Conservation (phyloP, 1,140 invertebrate genomes). For the Aleiodes sp. region DNA sequence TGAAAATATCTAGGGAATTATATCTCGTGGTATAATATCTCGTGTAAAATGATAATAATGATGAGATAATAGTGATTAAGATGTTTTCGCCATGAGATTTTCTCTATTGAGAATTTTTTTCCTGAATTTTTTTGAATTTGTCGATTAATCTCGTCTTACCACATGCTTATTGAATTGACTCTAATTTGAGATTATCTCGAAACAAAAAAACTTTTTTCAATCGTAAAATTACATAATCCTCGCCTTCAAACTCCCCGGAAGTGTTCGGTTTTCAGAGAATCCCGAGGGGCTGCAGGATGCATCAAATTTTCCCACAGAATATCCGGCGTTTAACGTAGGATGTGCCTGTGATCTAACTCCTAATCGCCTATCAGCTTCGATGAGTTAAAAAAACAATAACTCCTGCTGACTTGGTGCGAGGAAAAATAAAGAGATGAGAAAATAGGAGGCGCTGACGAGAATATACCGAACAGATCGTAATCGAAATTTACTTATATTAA, state of each 20-base stretch:
- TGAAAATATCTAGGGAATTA: too few relatives aligned
- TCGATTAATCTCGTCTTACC: too few relatives aligned
- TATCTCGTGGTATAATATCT: too few relatives aligned
- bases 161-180: too few relatives aligned
- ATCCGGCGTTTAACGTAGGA: slow-evolving; percentile 10
- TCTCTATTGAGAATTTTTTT: too few relatives aligned
- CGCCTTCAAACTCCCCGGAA: background rate
- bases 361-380: background rate
- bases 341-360: background rate
- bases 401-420: slow-evolving; percentile 1
- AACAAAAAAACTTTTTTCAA: too few relatives aligned
- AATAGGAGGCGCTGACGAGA: slow-evolving; percentile 1
- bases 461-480: slow-evolving; percentile 27
- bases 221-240: background rate
- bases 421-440: background rate
- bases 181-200: too few relatives aligned
- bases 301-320: slow-evolving; percentile 1
- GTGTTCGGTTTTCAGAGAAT: background rate
- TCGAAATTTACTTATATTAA: slow-evolving; percentile 34
- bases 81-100: too few relatives aligned
- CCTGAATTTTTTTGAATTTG: too few relatives aligned
- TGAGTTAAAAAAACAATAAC: background rate
- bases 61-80: too few relatives aligned
- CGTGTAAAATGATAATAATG: too few relatives aligned
- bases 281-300: background rate